Conservation (phyloP, 2,113 vertebrate genomes). For the Ardeotis arabs region DNA sequence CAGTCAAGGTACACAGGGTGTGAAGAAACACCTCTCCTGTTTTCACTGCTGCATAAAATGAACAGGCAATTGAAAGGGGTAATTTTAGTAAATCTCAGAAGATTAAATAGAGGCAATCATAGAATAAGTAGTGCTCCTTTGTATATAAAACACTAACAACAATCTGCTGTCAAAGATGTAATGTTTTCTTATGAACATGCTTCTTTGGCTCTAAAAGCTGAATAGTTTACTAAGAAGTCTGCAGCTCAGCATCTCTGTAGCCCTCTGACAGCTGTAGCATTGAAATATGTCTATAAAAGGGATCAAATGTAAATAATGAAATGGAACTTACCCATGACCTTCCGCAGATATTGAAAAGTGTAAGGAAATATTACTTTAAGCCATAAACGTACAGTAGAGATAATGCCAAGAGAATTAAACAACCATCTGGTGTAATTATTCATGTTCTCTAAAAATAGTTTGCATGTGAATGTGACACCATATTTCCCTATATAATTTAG, state of each 20-base stretch:
- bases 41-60: conserved; percentile 29
- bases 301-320: conserved; percentile 50
- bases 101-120: conserved; percentile 48
- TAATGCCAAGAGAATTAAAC: conserved; percentile 76
- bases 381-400: conserved; percentile 74
- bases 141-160: conserved; percentile 50
- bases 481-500: conserved; percentile 62
- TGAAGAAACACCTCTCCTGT: conserved; percentile 5
- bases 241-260: conserved; percentile 45
- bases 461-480: conserved; percentile 63
- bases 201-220: neutral
- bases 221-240: conserved; percentile 35
- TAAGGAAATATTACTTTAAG: conserved; percentile 71
- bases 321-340: conserved; percentile 32
- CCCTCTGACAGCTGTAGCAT: conserved; percentile 29
- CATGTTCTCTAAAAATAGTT: conserved; percentile 77
- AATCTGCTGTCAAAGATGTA: conserved; percentile 38
- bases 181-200: neutral
- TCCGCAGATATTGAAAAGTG: conserved; percentile 50
- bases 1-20: neutral
- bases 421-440: conserved; percentile 80
- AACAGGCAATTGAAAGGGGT: neutral
- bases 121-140: conserved; percentile 35
- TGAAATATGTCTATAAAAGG: conserved; percentile 37
- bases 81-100: conserved; percentile 45